Base-by-base conservation (phyloP, 2,113 vertebrate species). In the Recurvirostra avosetta region DNA sequence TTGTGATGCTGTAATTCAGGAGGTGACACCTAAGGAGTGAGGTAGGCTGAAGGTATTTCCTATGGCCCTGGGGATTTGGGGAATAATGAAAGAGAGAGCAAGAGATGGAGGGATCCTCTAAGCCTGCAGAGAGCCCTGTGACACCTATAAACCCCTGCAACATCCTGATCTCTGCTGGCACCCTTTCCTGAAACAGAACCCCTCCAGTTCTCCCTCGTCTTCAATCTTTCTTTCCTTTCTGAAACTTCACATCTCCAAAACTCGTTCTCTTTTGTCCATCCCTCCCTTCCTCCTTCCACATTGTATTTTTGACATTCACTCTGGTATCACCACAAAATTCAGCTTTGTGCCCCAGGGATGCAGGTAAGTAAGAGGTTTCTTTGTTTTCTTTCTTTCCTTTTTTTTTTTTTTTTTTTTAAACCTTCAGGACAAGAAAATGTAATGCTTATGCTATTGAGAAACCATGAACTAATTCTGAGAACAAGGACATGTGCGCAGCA, bases 381-480 rank as follows among this genome's bases (percentile, higher is more conserved):
- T 63, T 10, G 1, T 15, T 32, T 67, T 5, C 2, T 43, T 34
- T 21, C 1, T 14, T 22, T 41, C 8, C 15, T 5, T 7, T 19
- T 2, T 11, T 22, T 12, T 40, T 53, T 19, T 52, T 15, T 4
- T 40, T 49, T 49, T 49, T 49, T 49, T n/a, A 22, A 50, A 50
- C 22, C 49, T 50, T 50, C 49, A 50, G 49, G 49, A 50, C 20
- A 86, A 66, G 45, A 80, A 90, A 80, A 63, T 29, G 1, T 56
- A 56, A 23, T 67, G 27, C 16, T 47, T 41, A 11, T 36, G 27
- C 6, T 20, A 15, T 36, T 34, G 14, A 50, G 41, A 70, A 92
- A 79, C 38, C 5, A 58, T 19, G 18, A 78, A 47, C 11, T 34
- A 29, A 2, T 62, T 90, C 59, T 20, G 12, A 79, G 34, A 88